Base-by-base conservation (phyloP, 2,888 invertebrate genomes). In the Ceramica pisi region DNA sequence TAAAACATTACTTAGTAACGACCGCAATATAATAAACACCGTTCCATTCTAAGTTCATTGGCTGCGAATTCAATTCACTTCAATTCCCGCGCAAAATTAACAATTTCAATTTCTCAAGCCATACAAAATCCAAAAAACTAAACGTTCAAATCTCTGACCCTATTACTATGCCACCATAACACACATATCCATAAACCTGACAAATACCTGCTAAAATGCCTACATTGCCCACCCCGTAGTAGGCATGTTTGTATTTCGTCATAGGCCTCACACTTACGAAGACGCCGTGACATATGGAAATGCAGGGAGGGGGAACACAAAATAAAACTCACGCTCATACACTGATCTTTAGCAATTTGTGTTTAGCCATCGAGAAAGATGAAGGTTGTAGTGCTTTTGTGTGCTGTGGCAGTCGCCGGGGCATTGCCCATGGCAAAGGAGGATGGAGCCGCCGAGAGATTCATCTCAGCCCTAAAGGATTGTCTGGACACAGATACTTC, bases 401-500 rank as follows among this genome's bases (percentile, higher is more conserved):
- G 92, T 86, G 82, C 92, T 50, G 87, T 93, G 81, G 94, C 92
- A 62, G 80, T 89, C 35, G 93, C 90, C 71, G 86, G 90, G 87
- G 95, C 94, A 38, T 86, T 93, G 91, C 95, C 95, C 78, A 92
- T 92, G 86, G 86, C 89, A 1, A 94, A 92, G 83, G 95, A 95
- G 67, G 95, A 95, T 82, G 93, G 94, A 6, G 79, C 61, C 6
- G 82, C 94, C 86, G 94, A 94, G 74, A 90, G 90, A 74, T 94
- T 96, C 89, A 88, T 95, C 72, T 93, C 94, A 8, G 89, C 92
- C 10, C 86, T 98, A 76, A 97, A 97, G 92, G 97, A 97, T 88
- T 98, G 98, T 92, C 97, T 97, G 86, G 97, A 97, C 79, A 96
- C 97, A 79, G 97, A 97, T 86, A 96, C 98, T 89, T 95, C 97